Conservation (phyloP, 2,888 invertebrate genomes). For the Pammene aurita region DNA sequence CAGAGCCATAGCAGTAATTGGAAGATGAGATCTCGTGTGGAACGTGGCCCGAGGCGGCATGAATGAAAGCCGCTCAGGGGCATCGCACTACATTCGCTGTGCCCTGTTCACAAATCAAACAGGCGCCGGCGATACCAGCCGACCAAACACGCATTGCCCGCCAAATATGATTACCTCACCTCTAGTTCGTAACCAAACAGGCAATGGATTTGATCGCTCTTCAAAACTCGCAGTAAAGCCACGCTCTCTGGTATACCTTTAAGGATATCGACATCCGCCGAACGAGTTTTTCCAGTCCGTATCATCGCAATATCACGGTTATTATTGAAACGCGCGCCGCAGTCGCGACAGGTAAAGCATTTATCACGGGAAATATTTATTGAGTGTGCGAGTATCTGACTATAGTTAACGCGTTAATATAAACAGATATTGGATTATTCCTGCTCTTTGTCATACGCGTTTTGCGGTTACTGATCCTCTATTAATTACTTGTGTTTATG, state of each 20-base stretch:
- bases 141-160: conserved; percentile 54
- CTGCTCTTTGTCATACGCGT: conserved; percentile 20
- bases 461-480: conserved; percentile 15
- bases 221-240: conserved; percentile 47
- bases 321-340: conserved; percentile 80
- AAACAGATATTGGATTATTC: conserved; percentile 33
- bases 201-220: conserved; percentile 52
- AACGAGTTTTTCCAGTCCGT: conserved; percentile 83
- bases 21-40: conserved; percentile 81
- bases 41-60: conserved; percentile 80
- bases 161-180: conserved; percentile 9
- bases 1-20: conserved; percentile 74
- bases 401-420: conserved; percentile 34
- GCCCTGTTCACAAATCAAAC: conserved; percentile 56
- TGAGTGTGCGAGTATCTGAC: conserved; percentile 57
- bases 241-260: conserved; percentile 63
- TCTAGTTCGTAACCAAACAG: too few relatives aligned
- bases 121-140: conserved; percentile 48
- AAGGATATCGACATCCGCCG: conserved; percentile 82
- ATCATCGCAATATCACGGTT: conserved; percentile 84
- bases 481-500: conserved; percentile 24
- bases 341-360: conserved; percentile 81
- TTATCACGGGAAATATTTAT: conserved; percentile 78
- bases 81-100: conserved; percentile 66
- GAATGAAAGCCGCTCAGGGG: conserved; percentile 81